Conservation (phyloP, 2,888 invertebrate genomes). For the Villa cingulata region DNA sequence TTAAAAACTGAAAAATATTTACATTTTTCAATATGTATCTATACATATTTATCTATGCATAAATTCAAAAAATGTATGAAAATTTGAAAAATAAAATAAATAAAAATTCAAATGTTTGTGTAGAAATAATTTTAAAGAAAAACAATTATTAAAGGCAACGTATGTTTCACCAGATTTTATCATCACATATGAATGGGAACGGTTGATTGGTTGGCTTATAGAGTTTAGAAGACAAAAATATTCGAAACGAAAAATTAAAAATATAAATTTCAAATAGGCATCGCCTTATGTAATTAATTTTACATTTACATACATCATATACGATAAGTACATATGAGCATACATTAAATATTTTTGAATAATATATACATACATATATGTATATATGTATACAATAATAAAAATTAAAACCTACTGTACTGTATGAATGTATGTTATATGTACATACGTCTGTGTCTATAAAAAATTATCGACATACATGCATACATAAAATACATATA, state of each 20-base stretch:
- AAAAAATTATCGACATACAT: background rate
- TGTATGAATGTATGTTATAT: background rate
- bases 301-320: conserved; percentile 5
- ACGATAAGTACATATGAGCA: conserved; percentile 14
- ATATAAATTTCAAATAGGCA: background rate
- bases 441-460: background rate
- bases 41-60: no score
- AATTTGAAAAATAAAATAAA: no score
- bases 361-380: no score
- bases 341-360: conserved; percentile 9
- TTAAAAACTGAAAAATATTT: no score
- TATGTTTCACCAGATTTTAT: no score
- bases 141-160: no score
- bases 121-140: background rate
- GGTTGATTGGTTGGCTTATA: no score
- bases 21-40: no score
- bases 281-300: background rate
- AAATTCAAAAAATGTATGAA: no score
- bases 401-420: background rate
- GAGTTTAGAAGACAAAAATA: no score
- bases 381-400: background rate
- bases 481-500: background rate
- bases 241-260: background rate
- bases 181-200: no score
- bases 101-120: background rate